These are phyloP conservation scores for Monopterus albus DNA, from an alignment of 2,113 vertebrate species.

Conservation along the genomic window DNA sequence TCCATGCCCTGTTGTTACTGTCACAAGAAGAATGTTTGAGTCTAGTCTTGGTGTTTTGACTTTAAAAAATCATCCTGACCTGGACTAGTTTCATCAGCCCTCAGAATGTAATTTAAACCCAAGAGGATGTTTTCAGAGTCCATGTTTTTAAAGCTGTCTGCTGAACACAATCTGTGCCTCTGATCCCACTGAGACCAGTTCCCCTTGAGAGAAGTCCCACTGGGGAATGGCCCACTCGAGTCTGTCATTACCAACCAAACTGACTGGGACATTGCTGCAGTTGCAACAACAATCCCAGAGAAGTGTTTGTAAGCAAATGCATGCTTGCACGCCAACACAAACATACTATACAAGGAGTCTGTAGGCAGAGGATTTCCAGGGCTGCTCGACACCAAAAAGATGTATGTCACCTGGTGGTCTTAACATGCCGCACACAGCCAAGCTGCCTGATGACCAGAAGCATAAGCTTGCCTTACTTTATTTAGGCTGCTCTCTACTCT, in stretches of 20 bases:
- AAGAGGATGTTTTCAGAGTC: neutral
- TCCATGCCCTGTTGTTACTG: neutral
- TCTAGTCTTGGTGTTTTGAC: neutral
- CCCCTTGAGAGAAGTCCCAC: conserved; percentile 8
- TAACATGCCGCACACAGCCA: neutral
- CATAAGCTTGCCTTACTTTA: conserved; percentile 29
- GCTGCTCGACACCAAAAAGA: conserved; percentile 12
- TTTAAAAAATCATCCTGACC: neutral
- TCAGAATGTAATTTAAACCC: neutral
- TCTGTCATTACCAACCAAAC: conserved; percentile 19
- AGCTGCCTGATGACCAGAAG: conserved; percentile 32
- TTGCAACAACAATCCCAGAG: neutral
- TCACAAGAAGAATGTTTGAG: neutral
- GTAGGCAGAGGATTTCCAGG: conserved; percentile 9
- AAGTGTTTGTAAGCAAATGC: neutral
- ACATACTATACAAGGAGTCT: neutral
- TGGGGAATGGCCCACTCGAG: conserved; percentile 13
- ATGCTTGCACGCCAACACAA: neutral
- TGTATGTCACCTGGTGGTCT: neutral
- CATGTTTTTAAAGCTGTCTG: neutral
- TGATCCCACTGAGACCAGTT: conserved; percentile 20
- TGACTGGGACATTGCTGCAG: conserved; percentile 20
- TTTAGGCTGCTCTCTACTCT: conserved; percentile 19
- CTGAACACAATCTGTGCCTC: neutral
- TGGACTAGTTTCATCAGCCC: neutral